Base-by-base conservation (phyloP, 2,797 vertebrate species). In the Spea hammondii region DNA sequence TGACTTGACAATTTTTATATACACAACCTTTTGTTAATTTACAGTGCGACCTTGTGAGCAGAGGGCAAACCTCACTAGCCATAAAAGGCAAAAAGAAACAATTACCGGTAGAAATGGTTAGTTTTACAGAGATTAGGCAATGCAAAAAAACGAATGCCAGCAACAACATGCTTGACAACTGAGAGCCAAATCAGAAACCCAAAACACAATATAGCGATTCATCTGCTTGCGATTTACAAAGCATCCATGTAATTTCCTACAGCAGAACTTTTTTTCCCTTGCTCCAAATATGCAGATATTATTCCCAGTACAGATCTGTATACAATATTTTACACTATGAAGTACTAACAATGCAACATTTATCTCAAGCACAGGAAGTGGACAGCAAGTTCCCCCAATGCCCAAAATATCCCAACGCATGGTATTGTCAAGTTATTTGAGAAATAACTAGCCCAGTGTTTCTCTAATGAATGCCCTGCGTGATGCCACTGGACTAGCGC, bases 221-320 rank as follows among this genome's bases (percentile, higher is more conserved):
- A 82, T 68, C n/a, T 12, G 17, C 59, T 76, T 66, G 64, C 48
- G 60, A 47, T 70, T 75, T 75, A 5, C 5, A 49, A 75, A 69
- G 12, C 64, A 77, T 45, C 48, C 69, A 73, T 82, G 79, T 64
- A 70, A 73, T 68, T 68, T 77, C 47, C 74, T 47, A 68, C 3
- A 73, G 70, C 62, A 53, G 51, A 64, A 81, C 5, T 66, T 44
- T 9, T 17, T 54, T 14, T 64, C 49, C 44, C 32, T 32, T 32
- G 55, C 62, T 81, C 48, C 77, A 62, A 80, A 77, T 77, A 82
- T 82, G 65, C 79, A 82, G 66, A 67, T 73, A 69, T 82, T n/a
- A 44, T 60, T 82, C 79, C 70, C 77, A 82, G 69, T 73, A 3
- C 55, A 68, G 55, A 72, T 69, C 65, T 65, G 70, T 77, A 72